A percentile compares a stretch with the other conserved stretches of the same genome.
These are phyloP conservation scores for Acanthosepion lycidas DNA, from an alignment of 2,888 invertebrate species.

Conservation along the genomic window DNA sequence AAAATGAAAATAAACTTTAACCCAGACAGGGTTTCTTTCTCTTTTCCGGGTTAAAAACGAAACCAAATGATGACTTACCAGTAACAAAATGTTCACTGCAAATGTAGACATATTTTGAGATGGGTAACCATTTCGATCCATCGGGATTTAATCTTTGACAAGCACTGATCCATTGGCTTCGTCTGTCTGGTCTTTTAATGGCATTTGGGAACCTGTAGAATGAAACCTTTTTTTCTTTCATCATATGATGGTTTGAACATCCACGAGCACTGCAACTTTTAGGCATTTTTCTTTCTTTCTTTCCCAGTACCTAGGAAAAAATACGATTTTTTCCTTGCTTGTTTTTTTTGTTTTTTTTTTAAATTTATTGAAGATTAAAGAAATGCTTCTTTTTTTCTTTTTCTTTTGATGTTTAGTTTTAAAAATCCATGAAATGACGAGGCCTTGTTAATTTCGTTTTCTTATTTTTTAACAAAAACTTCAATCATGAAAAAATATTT, in stretches of 20 bases:
- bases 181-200: slow-evolving; percentile 35
- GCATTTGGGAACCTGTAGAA: slow-evolving; percentile 35
- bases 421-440: background rate
- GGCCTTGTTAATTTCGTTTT: background rate
- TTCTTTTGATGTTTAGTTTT: too few relatives aligned
- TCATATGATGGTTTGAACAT: slow-evolving; percentile 41
- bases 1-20: too few relatives aligned
- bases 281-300: background rate
- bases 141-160: slow-evolving; percentile 41
- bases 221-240: slow-evolving; percentile 39
- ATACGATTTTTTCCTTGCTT: too few relatives aligned
- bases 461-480: background rate
- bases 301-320: background rate
- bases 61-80: background rate
- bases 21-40: too few relatives aligned
- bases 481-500: background rate
- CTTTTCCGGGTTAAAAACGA: too few relatives aligned
- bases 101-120: slow-evolving; percentile 39
- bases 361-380: too few relatives aligned
- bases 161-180: slow-evolving; percentile 37
- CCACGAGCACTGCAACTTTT: slow-evolving; percentile 39
- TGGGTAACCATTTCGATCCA: slow-evolving; percentile 24
- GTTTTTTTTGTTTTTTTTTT: too few relatives aligned
- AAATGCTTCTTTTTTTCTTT: too few relatives aligned
- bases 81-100: slow-evolving; percentile 40